Evolutionary conservation across 2,113 vertebrate species (phyloP), one percentile per base, ranked within the genome.

Genomic region (Columbina picui): DNA sequence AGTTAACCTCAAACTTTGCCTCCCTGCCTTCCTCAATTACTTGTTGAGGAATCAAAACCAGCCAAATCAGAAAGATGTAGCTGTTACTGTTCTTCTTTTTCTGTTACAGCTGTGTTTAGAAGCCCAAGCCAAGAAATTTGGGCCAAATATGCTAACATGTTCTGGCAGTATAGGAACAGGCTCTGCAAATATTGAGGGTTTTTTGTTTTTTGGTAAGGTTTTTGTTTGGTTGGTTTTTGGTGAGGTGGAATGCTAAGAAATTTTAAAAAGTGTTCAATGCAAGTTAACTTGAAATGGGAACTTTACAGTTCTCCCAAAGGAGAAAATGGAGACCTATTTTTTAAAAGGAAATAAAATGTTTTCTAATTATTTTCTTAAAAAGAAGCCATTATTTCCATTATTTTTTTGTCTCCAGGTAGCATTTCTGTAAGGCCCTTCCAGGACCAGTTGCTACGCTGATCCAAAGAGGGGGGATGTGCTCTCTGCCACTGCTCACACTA

Each of bases 401-500:
- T 52, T 74, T 81, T 12, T 34, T 52, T 73, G 49, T 71, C 23
- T 87, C 3, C 13, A n/a, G 23, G 14, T 43, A 68, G 17, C 7
- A 45, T 71, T 73, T 87, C 49, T 64, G 15, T 27, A 73, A 52
- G 22, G 19, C 1, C 3, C 2, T 87, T 81, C 19, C 17, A 65
- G 36, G 36, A 45, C 14, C 19, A 53, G 19, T 43, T 55, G 45
- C 29, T 74, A 27, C 36, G 32, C 18, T 75, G 52, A 71, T 32
- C n/a, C 2, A 10, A 11, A 15, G 57, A 49, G 5, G 4, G 11
- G 10, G 14, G 14, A 26, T 25, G 5, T 22, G 4, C 16, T 55
- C 5, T 45, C 14, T 59, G 0, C 45, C 0, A 1, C 49, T 95
- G 71, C 68, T 53, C 4, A 20, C 3, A 9, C 38, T 0, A 0